These are phyloP conservation scores for Torymus aiolomorphi DNA, from an alignment of 2,888 invertebrate genomes.

Conservation along the genomic window DNA sequence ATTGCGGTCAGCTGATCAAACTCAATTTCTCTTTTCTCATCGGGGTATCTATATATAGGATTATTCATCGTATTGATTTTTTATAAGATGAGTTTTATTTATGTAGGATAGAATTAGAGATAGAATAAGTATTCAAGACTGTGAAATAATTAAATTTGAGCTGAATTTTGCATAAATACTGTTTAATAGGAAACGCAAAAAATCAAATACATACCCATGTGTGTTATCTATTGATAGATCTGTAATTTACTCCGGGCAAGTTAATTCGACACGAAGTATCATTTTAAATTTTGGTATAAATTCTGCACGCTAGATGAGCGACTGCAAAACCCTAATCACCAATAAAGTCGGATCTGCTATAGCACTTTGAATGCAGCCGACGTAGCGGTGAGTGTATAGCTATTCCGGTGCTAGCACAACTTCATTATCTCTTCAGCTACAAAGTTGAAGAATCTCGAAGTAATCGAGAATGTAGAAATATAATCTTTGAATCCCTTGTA, in stretches of 20 bases:
- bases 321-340: slow-evolving; percentile 26
- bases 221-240: no score
- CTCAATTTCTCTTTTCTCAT: no score
- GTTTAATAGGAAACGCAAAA: no score
- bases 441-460: slow-evolving; percentile 15
- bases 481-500: no score
- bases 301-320: slow-evolving; percentile 18
- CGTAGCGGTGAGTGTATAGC: no score
- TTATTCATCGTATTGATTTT: no score
- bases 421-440: slow-evolving; percentile 29
- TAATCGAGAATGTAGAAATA: neutral
- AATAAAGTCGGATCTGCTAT: slow-evolving; percentile 35
- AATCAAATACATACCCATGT: no score
- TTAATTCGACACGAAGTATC: neutral
- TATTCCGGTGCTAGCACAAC: neutral
- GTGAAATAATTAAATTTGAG: slow-evolving; percentile 20
- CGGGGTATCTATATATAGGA: neutral
- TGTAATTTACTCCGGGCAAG: no score
- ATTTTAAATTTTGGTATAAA: slow-evolving; percentile 11
- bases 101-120: no score
- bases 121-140: neutral
- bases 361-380: slow-evolving; percentile 10
- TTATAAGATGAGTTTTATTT: no score
- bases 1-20: neutral
- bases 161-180: no score